phyloP scores from a whole-genome alignment of 2,113 vertebrate genomes.

The Tricholaema leucomelas region DNA sequence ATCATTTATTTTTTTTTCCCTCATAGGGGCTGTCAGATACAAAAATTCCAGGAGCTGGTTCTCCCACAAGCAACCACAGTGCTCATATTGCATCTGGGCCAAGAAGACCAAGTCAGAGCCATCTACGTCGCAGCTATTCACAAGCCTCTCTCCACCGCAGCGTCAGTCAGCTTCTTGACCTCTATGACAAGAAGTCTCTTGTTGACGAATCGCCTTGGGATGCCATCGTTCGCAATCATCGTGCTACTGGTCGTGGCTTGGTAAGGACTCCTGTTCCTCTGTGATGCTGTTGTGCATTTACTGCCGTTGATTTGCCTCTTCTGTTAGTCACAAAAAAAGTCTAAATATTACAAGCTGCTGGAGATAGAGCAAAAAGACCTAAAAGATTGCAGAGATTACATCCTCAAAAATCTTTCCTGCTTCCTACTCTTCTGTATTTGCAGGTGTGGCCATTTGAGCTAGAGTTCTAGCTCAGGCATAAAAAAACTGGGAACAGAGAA shows the following conservation, averaged over 20 bases:
- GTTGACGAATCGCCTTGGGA: conserved; percentile 85
- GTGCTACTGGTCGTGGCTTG: conserved; percentile 74
- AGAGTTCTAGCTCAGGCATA: too few species aligned
- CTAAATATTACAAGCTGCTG: background rate
- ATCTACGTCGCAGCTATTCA: conserved; percentile 76
- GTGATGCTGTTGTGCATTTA: rapidly evolving
- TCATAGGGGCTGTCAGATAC: conserved; percentile 85
- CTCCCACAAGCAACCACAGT: conserved; percentile 71
- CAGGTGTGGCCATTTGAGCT: background rate
- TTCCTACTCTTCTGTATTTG: background rate
- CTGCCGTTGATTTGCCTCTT: background rate
- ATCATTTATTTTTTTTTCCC: too few species aligned
- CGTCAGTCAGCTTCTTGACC: conserved; percentile 86
- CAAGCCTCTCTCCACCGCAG: conserved; percentile 86
- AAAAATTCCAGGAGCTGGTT: conserved; percentile 76
- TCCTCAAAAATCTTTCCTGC: background rate
- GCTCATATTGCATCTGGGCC: conserved; percentile 71
- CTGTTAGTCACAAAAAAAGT: background rate
- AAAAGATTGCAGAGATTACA: background rate
- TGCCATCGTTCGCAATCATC: conserved; percentile 80
- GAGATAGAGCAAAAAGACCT: background rate
- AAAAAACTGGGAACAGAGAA: too few species aligned
- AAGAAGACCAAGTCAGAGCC: conserved; percentile 78
- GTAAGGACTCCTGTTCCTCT: conserved; percentile 73
- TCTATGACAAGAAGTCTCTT: conserved; percentile 84